Conservation (phyloP, 2,113 vertebrate genomes). For the Nasalis larvatus region DNA sequence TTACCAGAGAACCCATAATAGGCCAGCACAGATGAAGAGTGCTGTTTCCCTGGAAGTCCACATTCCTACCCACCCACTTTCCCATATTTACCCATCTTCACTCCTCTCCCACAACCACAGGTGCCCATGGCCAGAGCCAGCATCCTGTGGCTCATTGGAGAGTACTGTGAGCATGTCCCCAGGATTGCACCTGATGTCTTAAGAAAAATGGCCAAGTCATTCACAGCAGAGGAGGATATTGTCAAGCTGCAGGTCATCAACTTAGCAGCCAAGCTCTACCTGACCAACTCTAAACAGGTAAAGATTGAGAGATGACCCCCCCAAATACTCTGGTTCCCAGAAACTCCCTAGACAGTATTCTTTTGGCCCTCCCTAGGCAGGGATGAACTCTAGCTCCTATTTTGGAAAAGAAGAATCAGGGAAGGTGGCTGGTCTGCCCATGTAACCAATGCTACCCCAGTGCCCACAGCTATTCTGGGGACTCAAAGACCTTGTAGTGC, state of each 20-base stretch:
- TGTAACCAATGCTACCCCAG: neutral
- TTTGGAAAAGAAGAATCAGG: neutral
- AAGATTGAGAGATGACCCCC: neutral
- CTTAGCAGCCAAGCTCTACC: constrained; percentile 96
- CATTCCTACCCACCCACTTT: neutral
- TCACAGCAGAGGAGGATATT: constrained; percentile 97
- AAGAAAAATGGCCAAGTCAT: constrained; percentile 98
- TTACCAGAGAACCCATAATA: neutral
- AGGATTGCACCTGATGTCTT: constrained; percentile 96
- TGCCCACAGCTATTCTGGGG: neutral
- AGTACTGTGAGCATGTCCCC: constrained; percentile 98
- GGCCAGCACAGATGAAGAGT: neutral
- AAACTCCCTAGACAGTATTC: neutral
- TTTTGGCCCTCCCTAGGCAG: neutral
- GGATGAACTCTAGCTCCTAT: neutral
- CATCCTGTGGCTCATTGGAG: constrained; percentile 97
- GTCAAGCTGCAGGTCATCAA: constrained; percentile 98
- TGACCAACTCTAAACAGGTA: constrained; percentile 97
- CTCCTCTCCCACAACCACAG: constrained; percentile 75
- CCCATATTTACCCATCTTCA: neutral
- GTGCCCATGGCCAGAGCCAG: constrained; percentile 99
- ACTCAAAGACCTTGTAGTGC: neutral
- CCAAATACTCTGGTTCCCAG: neutral
- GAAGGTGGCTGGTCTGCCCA: neutral
- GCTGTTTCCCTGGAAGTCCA: neutral